Base-by-base conservation (phyloP, 2,113 vertebrate species). In the Callopanchax toddi region DNA sequence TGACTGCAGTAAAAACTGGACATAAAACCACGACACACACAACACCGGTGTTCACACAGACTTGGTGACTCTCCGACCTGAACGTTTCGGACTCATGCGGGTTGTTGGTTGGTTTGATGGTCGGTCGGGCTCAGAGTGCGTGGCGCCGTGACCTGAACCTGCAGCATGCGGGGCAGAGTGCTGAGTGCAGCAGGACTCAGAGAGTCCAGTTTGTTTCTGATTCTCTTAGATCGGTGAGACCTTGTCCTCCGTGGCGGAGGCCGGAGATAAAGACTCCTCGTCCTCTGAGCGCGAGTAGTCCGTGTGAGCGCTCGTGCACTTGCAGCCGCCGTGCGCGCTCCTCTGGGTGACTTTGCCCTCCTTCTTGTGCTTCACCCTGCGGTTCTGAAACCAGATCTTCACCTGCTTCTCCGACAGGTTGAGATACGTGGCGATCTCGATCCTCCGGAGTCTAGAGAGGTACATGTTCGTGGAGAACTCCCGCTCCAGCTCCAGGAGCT, bases 321-420 rank as follows among this genome's bases (percentile, higher is more conserved):
- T 98, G 91, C 97, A 98, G 23, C 93, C 91, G 22, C 91, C 83
- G 78, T 96, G 97, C 23, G 90, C 84, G 85, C 92, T 95, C 68
- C 97, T 90, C 65, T 94, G 96, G 1, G 93, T 88, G 44, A 95
- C 94, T 72, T 99, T 98, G 53, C 96, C 96, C 78, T 98, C 97
- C 68, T 99, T 99, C 92, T 99, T 99, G 92, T 99, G 97, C 74
- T 99, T 99, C 67, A 99, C 97, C 3, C 97, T 89, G 63, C 97
- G 94, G 85, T 99, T 99, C 84, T 99, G 97, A 82, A 99, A 99
- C 97, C 97, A 99, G 87, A 99, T 99, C 82, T 99, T 99, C 86
- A 99, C 97, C 80, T 99, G 97, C 59, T 99, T 99, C 91, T 99
- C 97, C 0, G 97, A 98, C 57, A 99, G 93, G 86, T 94, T 99